Evolutionary conservation across 1,140 invertebrate species (phyloP).

Genomic region (Papilio helenus): DNA sequence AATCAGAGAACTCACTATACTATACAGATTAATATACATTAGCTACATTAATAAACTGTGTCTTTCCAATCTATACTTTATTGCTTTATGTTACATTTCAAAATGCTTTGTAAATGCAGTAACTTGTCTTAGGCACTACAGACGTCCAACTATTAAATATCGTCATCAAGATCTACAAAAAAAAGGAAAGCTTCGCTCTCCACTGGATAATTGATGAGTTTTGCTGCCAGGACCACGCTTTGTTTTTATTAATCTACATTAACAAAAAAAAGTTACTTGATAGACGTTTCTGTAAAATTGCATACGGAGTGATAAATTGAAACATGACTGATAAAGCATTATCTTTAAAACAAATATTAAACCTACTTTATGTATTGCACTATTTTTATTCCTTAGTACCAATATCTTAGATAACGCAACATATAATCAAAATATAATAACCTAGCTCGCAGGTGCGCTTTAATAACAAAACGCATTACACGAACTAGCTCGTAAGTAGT

Average conservation of each 20-base stretch:
- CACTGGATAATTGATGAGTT: conserved; percentile 34
- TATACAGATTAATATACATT: neutral
- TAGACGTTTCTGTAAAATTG: neutral
- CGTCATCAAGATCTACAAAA: conserved; percentile 34
- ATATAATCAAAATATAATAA: conserved; percentile 21
- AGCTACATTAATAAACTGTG: neutral
- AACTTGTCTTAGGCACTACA: neutral
- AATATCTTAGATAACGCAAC: neutral
- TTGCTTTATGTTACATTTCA: neutral
- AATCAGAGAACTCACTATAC: conserved; percentile 24
- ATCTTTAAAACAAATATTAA: neutral
- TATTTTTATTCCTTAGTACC: neutral
- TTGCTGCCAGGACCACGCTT: neutral
- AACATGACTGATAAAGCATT: neutral
- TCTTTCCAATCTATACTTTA: neutral
- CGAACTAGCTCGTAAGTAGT: conserved; percentile 4
- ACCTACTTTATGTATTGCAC: neutral
- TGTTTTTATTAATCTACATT: conserved; percentile 27
- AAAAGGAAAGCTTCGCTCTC: conserved; percentile 20
- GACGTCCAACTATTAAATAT: conserved; percentile 30
- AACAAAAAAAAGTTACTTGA: neutral
- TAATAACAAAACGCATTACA: conserved; percentile 29
- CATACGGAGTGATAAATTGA: neutral
- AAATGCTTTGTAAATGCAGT: neutral
- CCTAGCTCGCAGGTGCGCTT: conserved; percentile 16